A percentile compares a stretch with the other conserved stretches of the same genome.
Conservation (phyloP, 2,113 vertebrate species). For the Anthoscopus minutus region DNA sequence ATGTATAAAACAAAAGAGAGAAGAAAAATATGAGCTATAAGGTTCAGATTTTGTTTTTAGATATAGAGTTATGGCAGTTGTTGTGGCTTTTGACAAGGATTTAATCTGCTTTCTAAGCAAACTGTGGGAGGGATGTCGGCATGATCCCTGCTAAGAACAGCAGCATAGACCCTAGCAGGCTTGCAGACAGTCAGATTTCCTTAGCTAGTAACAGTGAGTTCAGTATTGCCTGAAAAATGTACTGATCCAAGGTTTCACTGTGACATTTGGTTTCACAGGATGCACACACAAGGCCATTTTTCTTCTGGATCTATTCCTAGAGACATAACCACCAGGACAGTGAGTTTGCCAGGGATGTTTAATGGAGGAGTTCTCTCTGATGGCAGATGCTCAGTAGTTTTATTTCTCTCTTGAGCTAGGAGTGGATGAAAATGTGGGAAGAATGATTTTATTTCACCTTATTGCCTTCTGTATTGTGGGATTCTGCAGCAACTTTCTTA, state of each 20-base stretch:
- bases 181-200: neutral
- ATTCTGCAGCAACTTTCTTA: neutral
- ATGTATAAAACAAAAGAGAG: neutral
- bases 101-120: constrained; percentile 26
- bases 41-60: constrained; percentile 3
- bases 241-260: neutral
- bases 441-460: neutral
- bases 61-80: neutral
- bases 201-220: neutral
- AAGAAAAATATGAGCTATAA: neutral
- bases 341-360: neutral
- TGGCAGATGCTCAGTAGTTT: neutral
- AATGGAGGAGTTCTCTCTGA: neutral
- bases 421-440: neutral
- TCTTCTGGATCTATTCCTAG: neutral
- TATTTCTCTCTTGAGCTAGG: neutral
- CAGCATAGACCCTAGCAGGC: neutral
- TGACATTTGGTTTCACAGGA: neutral
- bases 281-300: neutral
- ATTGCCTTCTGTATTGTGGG: neutral
- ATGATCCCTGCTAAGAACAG: neutral
- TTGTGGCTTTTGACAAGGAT: constrained; percentile 27
- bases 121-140: neutral
- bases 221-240: neutral
- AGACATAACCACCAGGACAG: neutral